Conservation (phyloP, 2,113 vertebrate genomes). For the Glareola pratincola region DNA sequence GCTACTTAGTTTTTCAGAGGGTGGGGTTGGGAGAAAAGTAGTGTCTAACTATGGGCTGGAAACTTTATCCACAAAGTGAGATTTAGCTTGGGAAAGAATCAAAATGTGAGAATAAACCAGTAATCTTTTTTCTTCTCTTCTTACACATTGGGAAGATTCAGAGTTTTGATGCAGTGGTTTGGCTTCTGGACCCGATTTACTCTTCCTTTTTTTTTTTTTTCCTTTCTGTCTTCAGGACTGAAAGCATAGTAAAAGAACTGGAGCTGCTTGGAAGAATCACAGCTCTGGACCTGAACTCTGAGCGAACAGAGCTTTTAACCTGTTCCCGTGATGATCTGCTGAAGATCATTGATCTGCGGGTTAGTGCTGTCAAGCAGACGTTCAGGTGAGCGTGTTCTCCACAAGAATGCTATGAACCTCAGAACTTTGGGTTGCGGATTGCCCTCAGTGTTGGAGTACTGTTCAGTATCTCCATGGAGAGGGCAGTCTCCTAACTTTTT, state of each 20-base stretch:
- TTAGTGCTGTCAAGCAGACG: constrained; percentile 80
- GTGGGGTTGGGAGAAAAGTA: background rate
- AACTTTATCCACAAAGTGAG: background rate
- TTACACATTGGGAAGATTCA: background rate
- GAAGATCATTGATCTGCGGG: constrained; percentile 91
- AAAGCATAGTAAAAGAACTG: constrained; percentile 88
- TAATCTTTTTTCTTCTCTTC: background rate
- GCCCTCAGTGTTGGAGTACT: background rate
- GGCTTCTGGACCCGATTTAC: background rate
- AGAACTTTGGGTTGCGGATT: background rate
- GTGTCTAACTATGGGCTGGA: background rate
- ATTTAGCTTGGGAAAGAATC: background rate
- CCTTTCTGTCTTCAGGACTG: constrained; percentile 74
- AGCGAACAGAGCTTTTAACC: constrained; percentile 90
- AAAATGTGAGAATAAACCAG: background rate
- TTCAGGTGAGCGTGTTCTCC: constrained; percentile 79
- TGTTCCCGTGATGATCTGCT: constrained; percentile 94
- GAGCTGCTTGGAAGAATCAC: constrained; percentile 91
- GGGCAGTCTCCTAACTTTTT: background rate
- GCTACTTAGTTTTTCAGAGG: background rate
- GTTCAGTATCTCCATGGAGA: background rate
- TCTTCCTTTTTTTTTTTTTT: background rate
- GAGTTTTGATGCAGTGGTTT: background rate
- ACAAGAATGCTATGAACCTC: background rate
- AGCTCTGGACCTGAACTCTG: constrained; percentile 92